Evolutionary conservation across 2,797 vertebrate genomes (phyloP), one percentile per base, ranked within the genome.

Genomic region (Scarus forsteni): DNA sequence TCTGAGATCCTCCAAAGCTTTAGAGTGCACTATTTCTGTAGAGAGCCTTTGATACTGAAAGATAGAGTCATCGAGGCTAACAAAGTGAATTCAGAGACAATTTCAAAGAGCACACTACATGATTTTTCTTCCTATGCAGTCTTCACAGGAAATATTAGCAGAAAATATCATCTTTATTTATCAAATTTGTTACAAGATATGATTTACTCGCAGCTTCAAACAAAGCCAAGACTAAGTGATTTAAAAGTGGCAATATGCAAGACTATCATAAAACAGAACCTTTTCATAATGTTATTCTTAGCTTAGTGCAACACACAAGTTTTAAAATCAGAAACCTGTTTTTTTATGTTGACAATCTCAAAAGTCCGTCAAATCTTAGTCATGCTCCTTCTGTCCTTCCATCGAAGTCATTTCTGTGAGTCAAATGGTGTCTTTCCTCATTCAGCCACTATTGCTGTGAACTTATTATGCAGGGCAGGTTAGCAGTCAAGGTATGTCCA

Each of bases 51-150:
- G 49, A 75, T 68, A 51, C 6, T 34, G 43, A 34, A 16, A 38
- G 35, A 54, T 54, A 46, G 62, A 65, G 50, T 43, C 18, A 55
- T 70, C 10, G 16, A 52, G 13, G 43, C 40, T 50, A 58, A 55
- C 44, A 52, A 73, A 65, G 52, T 46, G 42, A 73, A 78, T 73
- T 70, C 42, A 45, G 60, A 19, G 15, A 57, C 34, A 48, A 55
- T 66, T 80, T 6, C 7, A 38, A 73, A 75, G 61, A 74, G 74
- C 57, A 42, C 0, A 38, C 34, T 72, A 53, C 58, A 10, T 74
- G 18, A 56, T 42, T 62, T 60, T 67, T 8, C 34, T 27, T 54
- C 8, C 11, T 53, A 14, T 1, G 49, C n/a, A 61, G 51, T 67
- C 66, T 27, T 66, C 44, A 39, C 12, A 27, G 50, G 57, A 14